Percentiles rank a stretch among this genome's conserved stretches.
Conservation (phyloP, 2,888 invertebrate genomes). For the Tenthredo scrophulariae region DNA sequence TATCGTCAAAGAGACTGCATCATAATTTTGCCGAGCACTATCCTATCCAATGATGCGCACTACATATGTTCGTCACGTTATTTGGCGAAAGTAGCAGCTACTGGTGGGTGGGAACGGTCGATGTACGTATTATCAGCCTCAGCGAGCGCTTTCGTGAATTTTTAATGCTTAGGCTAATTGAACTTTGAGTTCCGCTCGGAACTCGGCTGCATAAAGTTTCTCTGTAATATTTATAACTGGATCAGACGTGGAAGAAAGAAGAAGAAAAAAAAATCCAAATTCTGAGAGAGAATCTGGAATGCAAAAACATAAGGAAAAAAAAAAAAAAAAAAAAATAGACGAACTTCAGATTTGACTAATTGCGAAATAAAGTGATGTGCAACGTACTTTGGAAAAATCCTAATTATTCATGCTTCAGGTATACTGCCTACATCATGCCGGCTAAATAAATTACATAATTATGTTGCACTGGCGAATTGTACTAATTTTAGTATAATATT, state of each 20-base stretch:
- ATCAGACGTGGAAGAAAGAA: background rate
- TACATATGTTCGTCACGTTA: background rate
- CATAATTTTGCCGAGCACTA: constrained; percentile 39
- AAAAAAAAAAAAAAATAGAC: background rate
- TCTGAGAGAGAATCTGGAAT: background rate
- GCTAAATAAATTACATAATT: too few species aligned
- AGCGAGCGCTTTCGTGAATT: constrained; percentile 64
- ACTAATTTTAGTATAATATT: too few species aligned
- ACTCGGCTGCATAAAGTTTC: background rate
- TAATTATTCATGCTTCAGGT: too few species aligned
- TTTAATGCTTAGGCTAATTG: constrained; percentile 73
- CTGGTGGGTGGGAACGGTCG: background rate
- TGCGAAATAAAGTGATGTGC: background rate
- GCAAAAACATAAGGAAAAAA: background rate
- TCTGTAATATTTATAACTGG: background rate
- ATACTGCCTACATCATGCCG: too few species aligned
- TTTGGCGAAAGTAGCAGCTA: constrained; percentile 32
- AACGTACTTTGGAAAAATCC: background rate
- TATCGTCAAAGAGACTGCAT: constrained; percentile 42
- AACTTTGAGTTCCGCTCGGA: constrained; percentile 66
- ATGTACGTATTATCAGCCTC: constrained; percentile 59
- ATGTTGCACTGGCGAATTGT: too few species aligned
- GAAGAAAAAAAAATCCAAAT: background rate
- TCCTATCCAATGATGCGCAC: constrained; percentile 17
- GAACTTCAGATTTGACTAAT: background rate